Percentiles rank a stretch among this genome's conserved stretches.
Conservation (phyloP, 2,888 invertebrate genomes). For the Periphyllus acericola region DNA sequence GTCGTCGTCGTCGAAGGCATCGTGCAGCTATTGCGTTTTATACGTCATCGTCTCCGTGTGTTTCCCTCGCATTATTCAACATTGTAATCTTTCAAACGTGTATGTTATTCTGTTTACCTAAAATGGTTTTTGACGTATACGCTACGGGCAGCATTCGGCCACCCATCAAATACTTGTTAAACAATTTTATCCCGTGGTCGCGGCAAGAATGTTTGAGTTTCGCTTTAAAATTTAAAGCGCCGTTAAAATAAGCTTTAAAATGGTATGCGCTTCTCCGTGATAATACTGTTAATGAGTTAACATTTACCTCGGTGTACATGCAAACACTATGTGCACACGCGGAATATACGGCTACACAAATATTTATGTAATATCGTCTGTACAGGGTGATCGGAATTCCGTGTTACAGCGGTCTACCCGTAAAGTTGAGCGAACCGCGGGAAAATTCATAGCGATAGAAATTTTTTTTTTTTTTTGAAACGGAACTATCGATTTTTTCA, state of each 20-base stretch:
- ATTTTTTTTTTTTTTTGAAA: too few relatives aligned
- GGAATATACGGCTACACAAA: too few relatives aligned
- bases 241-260: background rate
- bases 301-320: background rate
- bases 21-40: too few relatives aligned
- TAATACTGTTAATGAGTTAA: background rate
- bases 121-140: background rate
- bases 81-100: background rate
- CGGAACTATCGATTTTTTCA: too few relatives aligned
- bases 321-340: too few relatives aligned
- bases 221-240: background rate
- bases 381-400: too few relatives aligned
- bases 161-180: background rate
- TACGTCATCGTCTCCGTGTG: background rate
- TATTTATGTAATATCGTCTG: too few relatives aligned
- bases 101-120: background rate
- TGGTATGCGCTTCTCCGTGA: background rate
- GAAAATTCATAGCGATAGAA: too few relatives aligned
- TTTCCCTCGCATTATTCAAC: background rate
- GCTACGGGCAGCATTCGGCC: too few relatives aligned
- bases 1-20: too few relatives aligned
- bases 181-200: background rate
- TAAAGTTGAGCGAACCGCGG: too few relatives aligned
- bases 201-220: background rate
- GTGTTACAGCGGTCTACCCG: too few relatives aligned